Base-by-base conservation (phyloP, 1,140 invertebrate species). In the Proales similis region DNA sequence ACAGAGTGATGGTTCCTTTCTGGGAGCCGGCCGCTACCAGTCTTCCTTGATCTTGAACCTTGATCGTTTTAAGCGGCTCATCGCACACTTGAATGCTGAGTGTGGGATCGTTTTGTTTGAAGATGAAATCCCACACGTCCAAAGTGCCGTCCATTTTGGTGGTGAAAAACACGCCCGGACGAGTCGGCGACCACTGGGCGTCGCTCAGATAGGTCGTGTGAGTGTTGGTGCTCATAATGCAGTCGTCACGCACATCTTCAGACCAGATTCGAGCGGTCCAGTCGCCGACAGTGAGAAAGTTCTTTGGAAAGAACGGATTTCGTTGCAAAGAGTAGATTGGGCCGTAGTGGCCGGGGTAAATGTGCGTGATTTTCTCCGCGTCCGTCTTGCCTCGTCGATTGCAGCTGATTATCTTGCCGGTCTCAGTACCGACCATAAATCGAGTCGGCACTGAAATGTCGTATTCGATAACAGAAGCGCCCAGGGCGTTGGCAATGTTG, bases 361-460 rank as follows among this genome's bases (percentile, higher is more conserved):
- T 79, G 17, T 70, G 70, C 7, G 72, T 72, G 64, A 89, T 82
- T 72, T 88, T 88, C 71, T 90, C 87, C 39, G 81, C 76, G 5
- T 85, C 81, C 3, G 84, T 85, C 79, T 90, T 89, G 1, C 86
- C 87, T 72, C 84, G 84, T 46, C 87, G 79, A 72, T 89, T 90
- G 64, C 87, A 87, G 12, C 83, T 84, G 65, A 90, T 83, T 0
- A 90, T 82, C 64, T 83, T 78, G 7, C 80, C 80, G 78, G 84
- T 82, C 74, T 88, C 86, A 33, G 85, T 86, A 42, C 86, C 86
- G 22, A 76, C 78, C 79, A 83, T 81, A 67, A 83, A 88, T 66
- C 86, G 83, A 24, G 88, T 90, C 3, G 88, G 88, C 77, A n/a
- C n/a, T n/a, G n/a, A n/a, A n/a, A n/a, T n/a, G n/a, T 92, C 90